These are phyloP conservation scores for Clarias fuscus DNA, from an alignment of 2,797 vertebrate genomes.

Conservation along the genomic window DNA sequence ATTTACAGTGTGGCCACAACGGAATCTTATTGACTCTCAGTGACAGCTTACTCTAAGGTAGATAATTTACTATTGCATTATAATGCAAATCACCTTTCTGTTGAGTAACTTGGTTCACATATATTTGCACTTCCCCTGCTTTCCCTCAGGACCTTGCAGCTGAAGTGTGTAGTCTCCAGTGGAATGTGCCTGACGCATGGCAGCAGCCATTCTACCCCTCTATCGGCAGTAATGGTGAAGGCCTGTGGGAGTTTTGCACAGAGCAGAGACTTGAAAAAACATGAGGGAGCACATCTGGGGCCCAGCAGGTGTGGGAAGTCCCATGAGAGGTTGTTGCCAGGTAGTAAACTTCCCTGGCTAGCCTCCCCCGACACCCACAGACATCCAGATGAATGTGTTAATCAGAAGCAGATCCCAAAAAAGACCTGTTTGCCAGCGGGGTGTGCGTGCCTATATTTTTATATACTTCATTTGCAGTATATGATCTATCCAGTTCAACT, in stretches of 20 bases:
- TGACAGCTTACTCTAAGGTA: constrained; percentile 2
- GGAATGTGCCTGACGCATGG: constrained; percentile 1
- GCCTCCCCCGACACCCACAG: constrained; percentile 60
- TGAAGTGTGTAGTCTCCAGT: constrained; percentile 7
- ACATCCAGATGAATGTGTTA: constrained; percentile 58
- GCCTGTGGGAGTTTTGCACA: constrained; percentile 69
- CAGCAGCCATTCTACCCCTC: constrained; percentile 45
- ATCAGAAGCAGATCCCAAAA: constrained; percentile 52
- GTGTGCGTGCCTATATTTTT: constrained; percentile 40
- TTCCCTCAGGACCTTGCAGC: constrained; percentile 17
- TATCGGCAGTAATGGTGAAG: constrained; percentile 68
- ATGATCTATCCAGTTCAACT: constrained; percentile 11
- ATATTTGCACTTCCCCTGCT: neutral
- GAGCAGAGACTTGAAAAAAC: constrained; percentile 69
- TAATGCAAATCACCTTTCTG: constrained; percentile 18
- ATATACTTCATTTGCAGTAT: constrained; percentile 36
- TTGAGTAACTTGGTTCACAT: constrained; percentile 4
- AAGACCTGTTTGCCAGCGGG: constrained; percentile 51
- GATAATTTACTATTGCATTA: constrained; percentile 29
- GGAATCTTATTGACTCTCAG: neutral
- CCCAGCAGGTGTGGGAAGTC: constrained; percentile 76
- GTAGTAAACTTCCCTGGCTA: constrained; percentile 67
- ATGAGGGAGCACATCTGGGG: constrained; percentile 76
- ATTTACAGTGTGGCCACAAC: neutral
- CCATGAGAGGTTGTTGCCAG: constrained; percentile 73